Percentiles rank a stretch among this genome's conserved stretches.
phyloP scores from a whole-genome alignment of 2,797 vertebrate genomes.

The Buceros bicornis region DNA sequence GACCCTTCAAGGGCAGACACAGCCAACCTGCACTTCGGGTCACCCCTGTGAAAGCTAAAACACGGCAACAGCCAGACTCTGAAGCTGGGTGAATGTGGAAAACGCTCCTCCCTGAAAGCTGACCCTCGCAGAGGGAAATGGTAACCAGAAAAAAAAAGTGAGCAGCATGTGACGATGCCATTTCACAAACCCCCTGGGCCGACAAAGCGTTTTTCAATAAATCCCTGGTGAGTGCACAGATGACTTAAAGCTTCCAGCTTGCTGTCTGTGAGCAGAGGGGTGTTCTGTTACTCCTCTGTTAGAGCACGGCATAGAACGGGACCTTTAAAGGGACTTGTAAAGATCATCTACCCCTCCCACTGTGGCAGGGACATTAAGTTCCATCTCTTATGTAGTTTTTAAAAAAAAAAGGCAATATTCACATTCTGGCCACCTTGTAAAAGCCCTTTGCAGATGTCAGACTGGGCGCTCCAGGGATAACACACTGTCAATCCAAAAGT shows the following conservation, averaged over 20 bases:
- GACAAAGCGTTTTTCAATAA: neutral
- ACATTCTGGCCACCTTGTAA: neutral
- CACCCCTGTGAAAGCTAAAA: neutral
- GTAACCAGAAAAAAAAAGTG: neutral
- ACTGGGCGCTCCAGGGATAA: neutral
- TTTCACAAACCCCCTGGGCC: neutral
- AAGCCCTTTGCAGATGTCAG: neutral
- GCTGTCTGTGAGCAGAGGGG: neutral
- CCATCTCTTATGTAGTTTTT: fast-evolving
- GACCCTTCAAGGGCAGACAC: neutral
- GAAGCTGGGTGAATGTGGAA: neutral
- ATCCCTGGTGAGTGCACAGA: neutral
- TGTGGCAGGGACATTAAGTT: neutral
- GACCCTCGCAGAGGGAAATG: neutral
- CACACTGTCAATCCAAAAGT: fast-evolving
- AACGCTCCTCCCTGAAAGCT: neutral
- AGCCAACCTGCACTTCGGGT: neutral
- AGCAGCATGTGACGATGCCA: neutral
- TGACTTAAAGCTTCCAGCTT: neutral
- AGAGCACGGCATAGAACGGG: neutral
- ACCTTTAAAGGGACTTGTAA: neutral
- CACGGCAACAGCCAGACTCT: neutral
- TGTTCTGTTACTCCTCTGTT: neutral
- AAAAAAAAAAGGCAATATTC: neutral
- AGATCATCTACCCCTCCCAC: neutral